phyloP scores from a whole-genome alignment of 2,797 vertebrate genomes.

The Oceanodroma leucorhoa region DNA sequence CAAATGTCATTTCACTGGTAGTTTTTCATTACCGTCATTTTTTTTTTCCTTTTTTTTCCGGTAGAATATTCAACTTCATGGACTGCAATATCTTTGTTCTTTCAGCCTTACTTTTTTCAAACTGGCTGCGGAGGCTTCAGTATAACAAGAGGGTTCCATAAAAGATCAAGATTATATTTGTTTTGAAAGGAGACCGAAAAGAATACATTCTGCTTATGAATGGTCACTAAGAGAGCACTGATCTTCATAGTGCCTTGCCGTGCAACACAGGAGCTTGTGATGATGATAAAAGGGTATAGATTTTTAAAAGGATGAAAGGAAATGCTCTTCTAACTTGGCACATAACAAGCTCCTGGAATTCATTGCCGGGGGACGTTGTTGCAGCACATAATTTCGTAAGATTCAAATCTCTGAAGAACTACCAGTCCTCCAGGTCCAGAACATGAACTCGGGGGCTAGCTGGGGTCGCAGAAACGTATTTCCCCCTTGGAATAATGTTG shows the following conservation, averaged over 20 bases:
- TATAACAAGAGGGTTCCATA: background rate
- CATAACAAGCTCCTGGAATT: conserved; percentile 15
- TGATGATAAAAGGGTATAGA: conserved; percentile 1
- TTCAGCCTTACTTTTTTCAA: background rate
- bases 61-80: background rate
- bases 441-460: background rate
- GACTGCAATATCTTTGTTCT: background rate
- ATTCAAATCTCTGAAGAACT: background rate
- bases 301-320: conserved; percentile 7
- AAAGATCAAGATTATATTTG: background rate
- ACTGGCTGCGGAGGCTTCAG: background rate
- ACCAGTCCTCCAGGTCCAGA: background rate
- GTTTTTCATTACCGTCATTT: background rate
- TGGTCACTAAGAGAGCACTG: background rate
- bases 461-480: background rate
- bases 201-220: background rate
- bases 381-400: background rate
- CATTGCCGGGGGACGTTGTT: background rate
- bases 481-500: background rate
- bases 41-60: background rate
- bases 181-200: conserved; percentile 8
- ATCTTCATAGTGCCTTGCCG: background rate
- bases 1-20: background rate
- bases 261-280: background rate
- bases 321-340: conserved; percentile 6